Evolutionary conservation across 2,888 invertebrate species (phyloP).

Genomic region (Drosophila nigritarsus): DNA sequence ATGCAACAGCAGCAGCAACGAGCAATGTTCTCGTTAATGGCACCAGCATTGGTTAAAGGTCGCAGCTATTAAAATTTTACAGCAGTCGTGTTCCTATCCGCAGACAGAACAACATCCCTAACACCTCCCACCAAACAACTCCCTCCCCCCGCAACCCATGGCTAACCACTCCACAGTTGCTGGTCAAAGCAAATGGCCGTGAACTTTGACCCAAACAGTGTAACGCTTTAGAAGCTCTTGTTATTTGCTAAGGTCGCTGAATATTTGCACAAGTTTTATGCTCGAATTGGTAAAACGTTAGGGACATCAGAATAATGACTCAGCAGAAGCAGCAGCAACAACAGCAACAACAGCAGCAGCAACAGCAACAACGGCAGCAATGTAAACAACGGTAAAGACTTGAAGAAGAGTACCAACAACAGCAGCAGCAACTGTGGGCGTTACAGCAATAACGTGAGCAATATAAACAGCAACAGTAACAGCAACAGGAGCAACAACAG

Average conservation of each 20-base stretch:
- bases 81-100: constrained; percentile 34
- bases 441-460: background rate
- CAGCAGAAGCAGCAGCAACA: background rate
- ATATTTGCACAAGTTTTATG: constrained; percentile 37
- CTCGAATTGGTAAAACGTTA: constrained; percentile 34
- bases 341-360: background rate
- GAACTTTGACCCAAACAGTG: constrained; percentile 43
- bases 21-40: constrained; percentile 38
- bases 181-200: constrained; percentile 59
- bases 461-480: background rate
- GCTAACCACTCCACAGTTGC: constrained; percentile 20
- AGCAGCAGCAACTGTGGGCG: background rate
- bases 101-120: background rate
- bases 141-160: background rate
- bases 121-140: background rate
- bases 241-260: constrained; percentile 30
- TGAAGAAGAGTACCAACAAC: background rate
- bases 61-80: constrained; percentile 72
- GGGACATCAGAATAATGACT: constrained; percentile 14
- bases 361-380: background rate
- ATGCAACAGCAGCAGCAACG: too few species aligned
- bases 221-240: constrained; percentile 7
- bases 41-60: constrained; percentile 34
- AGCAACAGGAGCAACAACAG: background rate
- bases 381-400: background rate